phyloP scores from a whole-genome alignment of 2,797 vertebrate genomes.

The Taenioides sp. region DNA sequence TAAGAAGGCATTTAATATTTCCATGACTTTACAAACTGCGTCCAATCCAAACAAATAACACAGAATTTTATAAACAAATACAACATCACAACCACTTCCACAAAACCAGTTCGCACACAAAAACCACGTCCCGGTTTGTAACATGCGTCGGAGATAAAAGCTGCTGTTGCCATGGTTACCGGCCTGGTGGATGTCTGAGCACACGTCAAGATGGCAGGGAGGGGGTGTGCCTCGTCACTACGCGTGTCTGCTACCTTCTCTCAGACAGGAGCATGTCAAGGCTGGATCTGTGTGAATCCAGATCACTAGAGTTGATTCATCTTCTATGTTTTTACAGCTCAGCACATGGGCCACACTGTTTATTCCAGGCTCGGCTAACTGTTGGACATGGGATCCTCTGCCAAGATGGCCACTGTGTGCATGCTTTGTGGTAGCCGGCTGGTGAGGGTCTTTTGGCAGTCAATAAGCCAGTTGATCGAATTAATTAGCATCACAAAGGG shows the following conservation, averaged over 20 bases:
- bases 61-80: constrained; percentile 36
- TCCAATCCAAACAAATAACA: background rate
- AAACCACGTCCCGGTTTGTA: constrained; percentile 14
- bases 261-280: background rate
- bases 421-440: constrained; percentile 5
- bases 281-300: constrained; percentile 16
- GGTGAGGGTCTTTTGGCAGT: constrained; percentile 10
- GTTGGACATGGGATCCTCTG: constrained; percentile 26
- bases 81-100: constrained; percentile 16
- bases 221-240: constrained; percentile 33
- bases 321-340: constrained; percentile 6
- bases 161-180: constrained; percentile 67
- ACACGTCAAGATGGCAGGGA: constrained; percentile 24
- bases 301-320: constrained; percentile 5
- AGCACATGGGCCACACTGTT: constrained; percentile 1
- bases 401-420: constrained; percentile 21
- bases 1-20: background rate
- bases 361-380: constrained; percentile 24
- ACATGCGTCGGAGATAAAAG: constrained; percentile 37
- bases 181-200: constrained; percentile 51
- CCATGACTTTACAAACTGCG: background rate
- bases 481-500: constrained; percentile 68
- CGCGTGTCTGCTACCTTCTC: constrained; percentile 56
- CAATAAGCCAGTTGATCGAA: constrained; percentile 72
- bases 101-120: constrained; percentile 35